Base-by-base conservation (phyloP, 2,113 vertebrate genomes). In the Corythoichthys intestinalis region DNA sequence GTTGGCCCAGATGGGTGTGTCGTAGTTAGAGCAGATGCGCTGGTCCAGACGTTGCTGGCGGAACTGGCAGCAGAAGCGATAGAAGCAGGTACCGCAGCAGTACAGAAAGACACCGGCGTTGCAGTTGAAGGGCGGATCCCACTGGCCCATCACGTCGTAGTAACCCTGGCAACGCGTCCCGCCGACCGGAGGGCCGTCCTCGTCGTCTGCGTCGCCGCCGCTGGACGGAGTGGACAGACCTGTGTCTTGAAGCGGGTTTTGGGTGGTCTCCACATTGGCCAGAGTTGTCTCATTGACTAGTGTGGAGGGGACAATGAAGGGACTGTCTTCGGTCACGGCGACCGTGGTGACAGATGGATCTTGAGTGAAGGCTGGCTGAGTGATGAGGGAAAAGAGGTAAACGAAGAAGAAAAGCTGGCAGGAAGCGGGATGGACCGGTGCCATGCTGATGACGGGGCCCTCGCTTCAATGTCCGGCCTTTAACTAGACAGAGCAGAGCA, bases 81-180 rank as follows among this genome's bases (percentile, higher is more conserved):
- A 98, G 87, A 95, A 96, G 73, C 97, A 98, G 74, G 97, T 98
- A 28, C 97, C 97, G 28, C 97, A 99, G 90, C 97, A 99, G 90
- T 95, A 95, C 48, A 93, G 90, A 70, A 97, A 99, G 81, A 95
- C 92, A 34, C 94, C 95, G 0, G 93, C 94, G 76, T 96, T 99
- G 89, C 97, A 99, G 87, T 96, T 98, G 91, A 99, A 98, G 0
- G 97, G 96, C 0, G 96, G 96, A 80, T 99, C 97, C 97, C 97
- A 99, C 74, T 99, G 97, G 65, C 96, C 97, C 96, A 98, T 98
- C 67, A 98, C 96, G 70, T 99, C 97, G 72, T 97, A 99, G 90
- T 99, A 99, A 38, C 97, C 96, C 67, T 93, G 92, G 87, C 97
- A 99, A 76, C 94, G 93, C 14, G 94, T 95, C 2, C 94, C 95